These are phyloP conservation scores for Hippocampus kuda DNA, from an alignment of 2,797 vertebrate genomes.

Conservation along the genomic window DNA sequence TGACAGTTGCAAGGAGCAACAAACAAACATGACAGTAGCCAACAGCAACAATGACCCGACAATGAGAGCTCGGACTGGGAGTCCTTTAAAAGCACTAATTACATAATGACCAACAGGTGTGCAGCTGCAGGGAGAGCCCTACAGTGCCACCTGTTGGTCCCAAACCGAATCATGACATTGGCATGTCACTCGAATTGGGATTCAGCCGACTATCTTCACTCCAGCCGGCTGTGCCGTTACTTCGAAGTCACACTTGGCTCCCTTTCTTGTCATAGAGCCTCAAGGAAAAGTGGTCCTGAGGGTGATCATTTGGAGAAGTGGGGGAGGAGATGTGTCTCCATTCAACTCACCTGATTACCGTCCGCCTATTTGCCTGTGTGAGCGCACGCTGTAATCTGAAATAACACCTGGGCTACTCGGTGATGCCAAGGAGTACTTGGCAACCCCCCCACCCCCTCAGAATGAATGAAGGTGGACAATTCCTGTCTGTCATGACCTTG, in stretches of 20 bases:
- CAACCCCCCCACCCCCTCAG: slow-evolving; percentile 38
- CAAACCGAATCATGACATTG: too few species aligned
- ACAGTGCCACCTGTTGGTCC: too few species aligned
- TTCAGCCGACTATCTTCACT: slow-evolving; percentile 57
- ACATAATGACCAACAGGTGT: too few species aligned
- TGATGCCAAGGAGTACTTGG: slow-evolving; percentile 57
- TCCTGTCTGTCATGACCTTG: slow-evolving; percentile 63
- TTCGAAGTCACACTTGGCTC: slow-evolving; percentile 47
- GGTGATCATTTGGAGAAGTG: slow-evolving; percentile 67
- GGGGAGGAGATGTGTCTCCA: slow-evolving; percentile 54
- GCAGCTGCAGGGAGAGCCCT: too few species aligned
- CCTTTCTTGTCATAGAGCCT: slow-evolving; percentile 61
- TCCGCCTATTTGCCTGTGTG: slow-evolving; percentile 45
- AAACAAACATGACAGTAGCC: too few species aligned
- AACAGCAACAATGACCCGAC: too few species aligned
- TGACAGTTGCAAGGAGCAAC: too few species aligned
- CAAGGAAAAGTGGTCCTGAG: slow-evolving; percentile 60
- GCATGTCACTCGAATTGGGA: slow-evolving; percentile 43
- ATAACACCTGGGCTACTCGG: slow-evolving; percentile 69
- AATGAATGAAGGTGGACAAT: slow-evolving; percentile 59
- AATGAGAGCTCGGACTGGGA: too few species aligned
- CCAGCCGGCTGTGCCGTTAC: slow-evolving; percentile 29
- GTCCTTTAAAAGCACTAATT: too few species aligned
- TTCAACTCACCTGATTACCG: slow-evolving; percentile 71
- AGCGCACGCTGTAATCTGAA: slow-evolving; percentile 68